Evolutionary conservation across 2,888 invertebrate species (phyloP), one percentile per base, ranked within the genome.

Genomic region (Eugnorisma glareosa): DNA sequence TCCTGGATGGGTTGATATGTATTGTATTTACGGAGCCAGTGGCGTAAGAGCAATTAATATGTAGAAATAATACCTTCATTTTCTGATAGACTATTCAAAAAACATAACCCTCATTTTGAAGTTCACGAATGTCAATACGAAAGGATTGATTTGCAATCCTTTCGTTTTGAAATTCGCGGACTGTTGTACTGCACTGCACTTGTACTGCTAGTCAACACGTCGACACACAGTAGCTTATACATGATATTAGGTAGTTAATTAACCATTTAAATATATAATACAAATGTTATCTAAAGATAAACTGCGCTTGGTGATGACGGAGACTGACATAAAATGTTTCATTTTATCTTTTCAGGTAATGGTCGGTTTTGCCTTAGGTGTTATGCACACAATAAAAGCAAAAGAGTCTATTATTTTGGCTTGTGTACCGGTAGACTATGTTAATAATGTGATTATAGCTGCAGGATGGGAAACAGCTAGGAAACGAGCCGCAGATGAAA

Each of bases 401-500:
- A 13, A 31, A 10, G 0, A 0, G 2, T 1, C 13, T 4, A 5
- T 0, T 21, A 0, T 1, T 3, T 0, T 2, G 0, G 31, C 48
- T 11, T 4, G n/a, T 1, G 5, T 63, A 63, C 75, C 75, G 0
- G 63, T 75, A 43, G 75, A 75, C 21, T 75, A 75, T 51, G 75
- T 75, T 2, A 75, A 75, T 75, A 75, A 75, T 51, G 31, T 21
- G 1, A 35, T 45, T 5, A 11, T 75, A 63, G 51, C 31, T 63
- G 75, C 75, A 43, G 75, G 48, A 18, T 75, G 75, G 61, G 51
- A 75, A 61, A 75, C 75, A 8, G 75, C 75, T 43, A 54, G 13
- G 15, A 75, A 43, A 51, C 24, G 21, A 31, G 51, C 31, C 1
- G 15, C n/a, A n/a, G 21, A 15, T 1, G 31, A 40, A 2, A 48